Evolutionary conservation across 2,113 vertebrate species (phyloP), one percentile per base, ranked within the genome.

Genomic region (Plotosus lineatus): DNA sequence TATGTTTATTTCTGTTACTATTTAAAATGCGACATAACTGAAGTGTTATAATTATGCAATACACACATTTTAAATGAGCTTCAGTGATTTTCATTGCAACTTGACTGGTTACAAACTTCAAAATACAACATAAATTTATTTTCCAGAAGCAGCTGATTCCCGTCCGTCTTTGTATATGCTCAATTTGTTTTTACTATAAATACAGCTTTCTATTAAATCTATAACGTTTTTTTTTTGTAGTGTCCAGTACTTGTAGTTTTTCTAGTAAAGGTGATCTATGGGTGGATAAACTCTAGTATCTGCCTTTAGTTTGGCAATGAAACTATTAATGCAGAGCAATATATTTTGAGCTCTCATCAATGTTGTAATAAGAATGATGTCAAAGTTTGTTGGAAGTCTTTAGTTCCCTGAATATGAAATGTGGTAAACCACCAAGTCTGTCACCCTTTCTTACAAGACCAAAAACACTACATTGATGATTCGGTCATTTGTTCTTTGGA

Each of bases 121-220:
- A 21, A n/a, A 36, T 23, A 36, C 33, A 48, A 42, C 68, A 40
- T 12, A 40, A 38, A 66, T 26, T 65, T 23, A 11, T 26, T 38
- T 50, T 40, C 28, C 26, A 44, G 9, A 48, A 44, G 14, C 38
- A 31, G 3, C 9, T 28, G 26, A n/a, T 68, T 3, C 8, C 17
- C 31, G 12, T 60, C 21, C 19, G 33, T 71, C 55, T 50, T 61
- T 48, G 53, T 44, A 6, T 46, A 42, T 42, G 26, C 26, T 36
- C 12, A 8, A 50, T 53, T 42, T 28, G 36, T 12, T 40, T 68
- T 53, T 33, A 21, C 63, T 79, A 6, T 53, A 77, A 71, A 82
- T 17, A 33, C 23, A 23, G 65, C 12, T 68, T 68, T 26, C 6
- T 71, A 2, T 40, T 40, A 15, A 60, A 60, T 31, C 33, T 38